phyloP scores from a whole-genome alignment of 2,888 invertebrate genomes.

The Eupelmus urozonus region DNA sequence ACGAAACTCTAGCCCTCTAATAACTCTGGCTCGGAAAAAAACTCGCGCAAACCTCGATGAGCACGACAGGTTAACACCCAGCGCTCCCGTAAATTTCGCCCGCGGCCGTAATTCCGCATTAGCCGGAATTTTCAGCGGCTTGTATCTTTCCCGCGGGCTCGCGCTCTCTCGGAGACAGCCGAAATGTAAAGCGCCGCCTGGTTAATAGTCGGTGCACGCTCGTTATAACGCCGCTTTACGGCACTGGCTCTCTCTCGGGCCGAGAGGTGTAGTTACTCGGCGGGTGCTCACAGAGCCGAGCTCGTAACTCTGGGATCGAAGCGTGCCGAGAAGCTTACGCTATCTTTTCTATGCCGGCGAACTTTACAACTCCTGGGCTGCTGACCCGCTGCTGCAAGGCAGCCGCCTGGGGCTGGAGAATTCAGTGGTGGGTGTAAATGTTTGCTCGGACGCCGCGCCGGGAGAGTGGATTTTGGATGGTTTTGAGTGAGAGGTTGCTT shows the following conservation, averaged over 20 bases:
- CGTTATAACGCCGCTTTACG: neutral
- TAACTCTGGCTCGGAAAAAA: too few relatives aligned
- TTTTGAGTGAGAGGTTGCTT: too few relatives aligned
- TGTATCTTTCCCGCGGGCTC: too few relatives aligned
- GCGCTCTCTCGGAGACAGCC: too few relatives aligned
- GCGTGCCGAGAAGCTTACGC: neutral
- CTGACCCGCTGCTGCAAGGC: neutral
- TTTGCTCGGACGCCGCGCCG: slow-evolving; percentile 27
- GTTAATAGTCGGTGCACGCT: too few relatives aligned
- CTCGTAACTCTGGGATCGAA: slow-evolving; percentile 3
- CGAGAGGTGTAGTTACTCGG: too few relatives aligned
- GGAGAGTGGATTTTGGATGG: too few relatives aligned
- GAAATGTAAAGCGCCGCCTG: too few relatives aligned
- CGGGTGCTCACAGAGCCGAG: neutral
- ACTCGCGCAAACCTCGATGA: too few relatives aligned
- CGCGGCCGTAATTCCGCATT: slow-evolving; percentile 28
- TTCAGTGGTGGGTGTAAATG: slow-evolving; percentile 29
- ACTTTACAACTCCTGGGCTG: neutral
- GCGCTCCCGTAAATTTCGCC: slow-evolving; percentile 14
- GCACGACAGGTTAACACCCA: slow-evolving; percentile 32
- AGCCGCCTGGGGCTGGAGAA: slow-evolving; percentile 29
- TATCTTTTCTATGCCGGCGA: neutral
- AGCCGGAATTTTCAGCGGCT: neutral
- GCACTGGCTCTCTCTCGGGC: too few relatives aligned
- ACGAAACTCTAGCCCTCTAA: too few relatives aligned